Base-by-base conservation (phyloP, 2,888 invertebrate genomes). In the Pharmacophagus antenor region DNA sequence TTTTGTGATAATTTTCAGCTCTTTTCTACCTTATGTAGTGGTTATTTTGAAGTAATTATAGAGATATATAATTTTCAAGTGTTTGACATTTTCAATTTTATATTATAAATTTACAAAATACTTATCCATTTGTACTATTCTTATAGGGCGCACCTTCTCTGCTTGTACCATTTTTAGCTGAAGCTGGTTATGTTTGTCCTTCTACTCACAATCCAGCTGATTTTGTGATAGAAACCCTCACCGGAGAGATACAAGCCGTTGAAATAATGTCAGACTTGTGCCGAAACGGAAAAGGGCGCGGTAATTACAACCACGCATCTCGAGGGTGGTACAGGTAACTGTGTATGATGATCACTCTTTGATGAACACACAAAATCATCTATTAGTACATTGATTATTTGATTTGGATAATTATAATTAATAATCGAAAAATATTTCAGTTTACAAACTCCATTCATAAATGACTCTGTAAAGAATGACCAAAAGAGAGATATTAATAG, bases 121-220 rank as follows among this genome's bases (percentile, higher is more conserved):
- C 18, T 20, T n/a, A n/a, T 7, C 12, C 0, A 31, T 17, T 50
- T 31, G 17, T 50, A 18, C 27, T 12, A 8, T 50, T 37, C 6
- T 44, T 31, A 15, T 92, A 94, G 78, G 95, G 95, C 17, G 88
- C 92, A 0, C 92, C 94, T 0, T 81, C 86, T 20, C 91, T 92
- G 17, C 80, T 96, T 3, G 92, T 96, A 0, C 94, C 95, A 1
- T 95, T 93, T 78, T 82, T 95, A 61, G 81, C 92, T 0, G 90
- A 92, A 47, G 87, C 92, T 49, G 93, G 93, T 15, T 89, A 94
- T 62, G 79, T 92, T 1, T 96, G 96, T 73, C 95, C 95, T 3
- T 91, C 92, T 18, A 94, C 94, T 37, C 93, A 95, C 81, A 95
- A 95, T 72, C 95, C 95, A 0, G 95, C 95, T 2, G 96, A 96